Evolutionary conservation across 2,797 vertebrate species (phyloP), one percentile per base, ranked within the genome.

Genomic region (Arctocebus calabarensis): DNA sequence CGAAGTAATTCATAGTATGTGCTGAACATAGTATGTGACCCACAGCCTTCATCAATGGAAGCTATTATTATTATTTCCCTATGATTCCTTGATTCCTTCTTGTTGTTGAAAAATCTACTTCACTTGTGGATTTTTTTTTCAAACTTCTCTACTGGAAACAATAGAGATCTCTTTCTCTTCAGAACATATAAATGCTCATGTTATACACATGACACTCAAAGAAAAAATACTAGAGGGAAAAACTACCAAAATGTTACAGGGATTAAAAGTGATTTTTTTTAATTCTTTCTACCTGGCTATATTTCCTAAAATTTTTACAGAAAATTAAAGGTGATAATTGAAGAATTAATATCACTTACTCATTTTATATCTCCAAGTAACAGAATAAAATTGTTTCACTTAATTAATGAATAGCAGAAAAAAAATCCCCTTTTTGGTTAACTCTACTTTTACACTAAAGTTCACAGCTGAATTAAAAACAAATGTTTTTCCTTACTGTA

Each of bases 401-500:
- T 94, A 66, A 94, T 87, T 82, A 84, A 77, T 29, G 7, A 57
- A 93, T 68, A 83, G 9, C 10, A 88, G 71, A 6, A 88, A 89
- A 86, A 89, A 86, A 88, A 17, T 27, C 27, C 23, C 71, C 62
- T 91, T 90, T 71, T 48, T 83, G 82, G 71, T 97, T 81, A 94
- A 74, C 14, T 61, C 70, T 95, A 25, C 23, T 88, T 90, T 96
- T 98, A 91, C 40, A 91, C 40, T 84, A 84, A 83, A 32, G 96
- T 88, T 96, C 90, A 68, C 81, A 97, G 95, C 37, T 84, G 94
- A 96, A 97, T 94, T 77, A 88, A 96, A 98, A 97, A 74, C n/a
- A 96, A 97, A 97, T 93, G 68, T 70, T 95, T 48, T 96, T 59
- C 77, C 79, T 91, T 79, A 78, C 88, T 96, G 96, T 81, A 74